Conservation (phyloP, 2,888 invertebrate genomes). For the Apotomis capreana region DNA sequence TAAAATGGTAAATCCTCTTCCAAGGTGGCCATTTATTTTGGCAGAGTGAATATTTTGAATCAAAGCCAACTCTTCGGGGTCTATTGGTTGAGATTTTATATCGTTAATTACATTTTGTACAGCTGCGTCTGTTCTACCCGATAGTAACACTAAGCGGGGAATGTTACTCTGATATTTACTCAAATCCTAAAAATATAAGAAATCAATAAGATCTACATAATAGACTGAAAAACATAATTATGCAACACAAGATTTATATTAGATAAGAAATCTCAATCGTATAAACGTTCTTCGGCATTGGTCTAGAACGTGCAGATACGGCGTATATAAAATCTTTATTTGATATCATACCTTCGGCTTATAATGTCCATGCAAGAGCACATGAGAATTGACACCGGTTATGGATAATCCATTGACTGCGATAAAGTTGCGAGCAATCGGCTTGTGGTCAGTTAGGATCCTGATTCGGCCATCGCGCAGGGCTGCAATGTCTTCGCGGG, state of each 20-base stretch:
- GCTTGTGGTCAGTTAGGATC: constrained; percentile 83
- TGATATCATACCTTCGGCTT: constrained; percentile 61
- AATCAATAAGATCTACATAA: constrained; percentile 6
- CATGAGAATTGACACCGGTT: constrained; percentile 66
- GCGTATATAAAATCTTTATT: neutral
- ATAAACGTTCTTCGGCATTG: too few species aligned
- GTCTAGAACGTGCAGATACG: too few species aligned
- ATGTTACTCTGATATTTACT: constrained; percentile 59
- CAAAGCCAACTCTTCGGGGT: constrained; percentile 67
- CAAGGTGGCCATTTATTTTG: constrained; percentile 64
- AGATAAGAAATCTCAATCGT: too few species aligned
- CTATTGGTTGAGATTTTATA: constrained; percentile 62
- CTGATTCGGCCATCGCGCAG: constrained; percentile 78
- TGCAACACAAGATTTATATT: too few species aligned
- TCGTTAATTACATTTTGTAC: constrained; percentile 57
- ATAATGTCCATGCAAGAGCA: constrained; percentile 63
- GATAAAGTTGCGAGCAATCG: constrained; percentile 78
- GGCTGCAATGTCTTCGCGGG: constrained; percentile 79
- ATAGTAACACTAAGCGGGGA: constrained; percentile 63
- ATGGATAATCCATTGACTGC: constrained; percentile 67
- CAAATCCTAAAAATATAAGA: constrained; percentile 55
- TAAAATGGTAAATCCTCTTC: constrained; percentile 59
- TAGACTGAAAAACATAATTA: neutral
- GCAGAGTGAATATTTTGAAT: constrained; percentile 64
- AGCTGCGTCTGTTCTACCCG: constrained; percentile 60